Percentiles rank a stretch among this genome's conserved stretches.
These are phyloP conservation scores for Neodiprion fabricii DNA, from an alignment of 1,140 invertebrate species.

Conservation along the genomic window DNA sequence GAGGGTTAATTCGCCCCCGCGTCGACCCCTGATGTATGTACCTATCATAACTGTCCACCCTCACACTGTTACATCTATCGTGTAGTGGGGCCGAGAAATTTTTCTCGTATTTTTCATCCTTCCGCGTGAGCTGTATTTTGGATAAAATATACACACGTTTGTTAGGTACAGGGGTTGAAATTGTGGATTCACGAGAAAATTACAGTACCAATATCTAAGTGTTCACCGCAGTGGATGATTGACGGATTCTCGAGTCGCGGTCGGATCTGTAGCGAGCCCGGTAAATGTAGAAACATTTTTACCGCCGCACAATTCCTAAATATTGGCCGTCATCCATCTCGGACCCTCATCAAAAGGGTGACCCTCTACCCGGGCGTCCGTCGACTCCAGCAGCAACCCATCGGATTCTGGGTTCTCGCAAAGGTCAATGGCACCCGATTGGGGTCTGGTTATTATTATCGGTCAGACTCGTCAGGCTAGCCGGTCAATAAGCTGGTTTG, in stretches of 20 bases:
- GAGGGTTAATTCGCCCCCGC: not conserved
- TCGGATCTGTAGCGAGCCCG: not conserved
- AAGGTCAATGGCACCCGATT: conserved; percentile 51
- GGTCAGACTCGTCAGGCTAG: not conserved
- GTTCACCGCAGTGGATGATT: not conserved
- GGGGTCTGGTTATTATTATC: not conserved
- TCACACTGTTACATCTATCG: no score
- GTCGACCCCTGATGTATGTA: not conserved
- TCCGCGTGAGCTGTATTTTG: no score
- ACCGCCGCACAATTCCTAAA: conserved; percentile 33
- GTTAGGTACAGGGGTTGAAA: not conserved
- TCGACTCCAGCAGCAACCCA: conserved; percentile 48
- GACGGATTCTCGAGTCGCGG: not conserved
- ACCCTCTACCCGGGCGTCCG: conserved; percentile 34
- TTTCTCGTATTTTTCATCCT: no score
- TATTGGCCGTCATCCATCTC: conserved; percentile 53
- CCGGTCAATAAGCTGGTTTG: not conserved
- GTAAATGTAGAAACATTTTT: not conserved
- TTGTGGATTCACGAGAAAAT: not conserved
- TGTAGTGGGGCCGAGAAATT: no score
- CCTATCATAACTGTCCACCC: no score
- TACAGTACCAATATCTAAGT: not conserved
- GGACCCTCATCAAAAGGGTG: conserved; percentile 50
- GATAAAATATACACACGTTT: no score
- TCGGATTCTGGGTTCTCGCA: conserved; percentile 39